Percentiles rank a stretch among this genome's conserved stretches.
These are phyloP conservation scores for Peromyscus melanophrys DNA, from an alignment of 2,797 vertebrate genomes.

Conservation along the genomic window DNA sequence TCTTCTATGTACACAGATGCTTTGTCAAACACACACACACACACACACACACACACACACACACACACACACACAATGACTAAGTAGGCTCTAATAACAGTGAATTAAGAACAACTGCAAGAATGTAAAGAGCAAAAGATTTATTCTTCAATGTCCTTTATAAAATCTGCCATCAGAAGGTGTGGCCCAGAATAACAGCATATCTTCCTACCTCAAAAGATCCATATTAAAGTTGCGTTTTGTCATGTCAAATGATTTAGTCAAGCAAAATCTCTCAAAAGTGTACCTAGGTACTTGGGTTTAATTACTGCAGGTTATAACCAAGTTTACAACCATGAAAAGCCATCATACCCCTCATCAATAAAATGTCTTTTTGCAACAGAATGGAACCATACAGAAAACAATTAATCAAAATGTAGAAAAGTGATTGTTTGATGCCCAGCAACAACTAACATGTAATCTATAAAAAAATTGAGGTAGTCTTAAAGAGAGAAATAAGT, in stretches of 20 bases:
- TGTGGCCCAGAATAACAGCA: not conserved
- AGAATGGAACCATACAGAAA: not conserved
- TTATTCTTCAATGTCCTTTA: not conserved
- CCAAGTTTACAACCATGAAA: not conserved
- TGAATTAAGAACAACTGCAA: not conserved
- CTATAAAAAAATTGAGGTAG: not conserved
- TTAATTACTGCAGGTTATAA: not conserved
- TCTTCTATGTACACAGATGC: too few relatives aligned
- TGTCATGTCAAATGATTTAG: not conserved
- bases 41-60: too few relatives aligned
- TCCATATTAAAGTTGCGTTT: not conserved
- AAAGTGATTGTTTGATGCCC: not conserved
- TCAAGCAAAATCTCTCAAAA: not conserved
- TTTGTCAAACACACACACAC: too few relatives aligned
- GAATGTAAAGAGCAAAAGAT: not conserved
- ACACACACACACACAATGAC: not conserved
- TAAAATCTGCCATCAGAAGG: not conserved
- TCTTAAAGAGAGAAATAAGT: not conserved
- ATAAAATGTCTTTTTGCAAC: not conserved
- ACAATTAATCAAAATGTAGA: not conserved
- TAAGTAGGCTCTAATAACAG: not conserved
- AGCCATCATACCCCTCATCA: not conserved
- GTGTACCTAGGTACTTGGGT: not conserved
- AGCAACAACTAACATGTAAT: too few relatives aligned
- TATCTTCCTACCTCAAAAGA: not conserved